These are phyloP conservation scores for Salmo trutta DNA, from an alignment of 2,797 vertebrate species.

Conservation along the genomic window DNA sequence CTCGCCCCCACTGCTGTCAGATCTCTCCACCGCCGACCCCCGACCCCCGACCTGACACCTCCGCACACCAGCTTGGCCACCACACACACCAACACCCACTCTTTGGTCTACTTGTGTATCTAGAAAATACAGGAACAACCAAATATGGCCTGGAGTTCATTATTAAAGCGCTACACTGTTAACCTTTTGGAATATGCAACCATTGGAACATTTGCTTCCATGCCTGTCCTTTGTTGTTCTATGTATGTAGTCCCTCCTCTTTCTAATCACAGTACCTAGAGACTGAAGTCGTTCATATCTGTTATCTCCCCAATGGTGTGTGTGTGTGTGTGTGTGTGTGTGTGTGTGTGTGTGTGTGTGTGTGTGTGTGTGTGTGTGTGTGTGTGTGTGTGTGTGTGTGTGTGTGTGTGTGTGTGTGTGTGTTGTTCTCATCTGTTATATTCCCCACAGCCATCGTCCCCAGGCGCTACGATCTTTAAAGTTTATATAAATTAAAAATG, in stretches of 20 bases:
- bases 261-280: conserved; percentile 26
- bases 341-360: too few relatives aligned
- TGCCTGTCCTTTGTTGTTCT: conserved; percentile 55
- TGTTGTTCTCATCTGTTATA: not conserved
- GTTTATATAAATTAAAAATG: conserved; percentile 57
- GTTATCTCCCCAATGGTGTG: conserved; percentile 7
- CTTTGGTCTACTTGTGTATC: not conserved
- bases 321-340: too few relatives aligned
- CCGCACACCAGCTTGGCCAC: too few relatives aligned
- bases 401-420: not conserved
- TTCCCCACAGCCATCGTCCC: not conserved
- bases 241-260: conserved; percentile 28
- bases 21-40: conserved; percentile 55
- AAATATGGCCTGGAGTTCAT: conserved; percentile 72
- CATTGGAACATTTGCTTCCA: conserved; percentile 34
- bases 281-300: conserved; percentile 32
- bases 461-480: conserved; percentile 38
- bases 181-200: conserved; percentile 68
- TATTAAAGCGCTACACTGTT: conserved; percentile 68
- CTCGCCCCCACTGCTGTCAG: conserved; percentile 64
- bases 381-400: too few relatives aligned
- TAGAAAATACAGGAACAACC: conserved; percentile 57
- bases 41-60: conserved; percentile 26
- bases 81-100: too few relatives aligned
- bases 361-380: too few relatives aligned